These are phyloP conservation scores for Habroteleia sp. DNA, from an alignment of 2,888 invertebrate species.

Conservation along the genomic window DNA sequence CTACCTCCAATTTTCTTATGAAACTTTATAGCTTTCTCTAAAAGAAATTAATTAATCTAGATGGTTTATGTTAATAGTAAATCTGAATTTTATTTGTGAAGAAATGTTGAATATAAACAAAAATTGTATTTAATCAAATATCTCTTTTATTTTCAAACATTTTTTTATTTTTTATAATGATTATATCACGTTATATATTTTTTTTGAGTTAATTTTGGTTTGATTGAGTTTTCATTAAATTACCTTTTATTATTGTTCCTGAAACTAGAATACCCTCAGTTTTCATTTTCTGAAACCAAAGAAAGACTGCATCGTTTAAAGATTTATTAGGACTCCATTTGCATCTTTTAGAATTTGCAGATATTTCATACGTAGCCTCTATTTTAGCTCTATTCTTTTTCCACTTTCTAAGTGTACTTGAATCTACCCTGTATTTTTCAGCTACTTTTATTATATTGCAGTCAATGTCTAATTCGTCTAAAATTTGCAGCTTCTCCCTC, in stretches of 20 bases:
- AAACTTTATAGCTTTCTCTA: conserved; percentile 23
- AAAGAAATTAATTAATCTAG: too few species aligned
- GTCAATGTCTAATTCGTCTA: conserved; percentile 15
- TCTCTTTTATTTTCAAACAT: too few species aligned
- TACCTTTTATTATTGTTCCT: conserved; percentile 23
- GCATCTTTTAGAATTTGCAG: background rate
- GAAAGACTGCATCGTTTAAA: conserved; percentile 17
- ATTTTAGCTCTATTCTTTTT: conserved; percentile 21
- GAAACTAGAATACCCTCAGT: conserved; percentile 5
- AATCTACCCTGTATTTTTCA: conserved; percentile 18
- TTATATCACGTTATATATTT: too few species aligned
- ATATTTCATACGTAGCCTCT: conserved; percentile 12
- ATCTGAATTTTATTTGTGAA: too few species aligned
- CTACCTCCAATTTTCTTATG: conserved; percentile 25
- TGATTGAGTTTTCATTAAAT: too few species aligned
- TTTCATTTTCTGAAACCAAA: conserved; percentile 12
- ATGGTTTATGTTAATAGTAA: too few species aligned
- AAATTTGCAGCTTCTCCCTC: conserved; percentile 12
- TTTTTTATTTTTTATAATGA: too few species aligned
- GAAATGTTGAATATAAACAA: too few species aligned
- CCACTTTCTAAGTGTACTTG: conserved; percentile 21
- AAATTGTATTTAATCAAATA: too few species aligned
- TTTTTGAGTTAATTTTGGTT: too few species aligned
- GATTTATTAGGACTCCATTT: conserved; percentile 21
- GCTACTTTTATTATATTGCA: conserved; percentile 10